Conservation (phyloP, 2,888 invertebrate genomes). For the Hirtodrosophila alboralis region DNA sequence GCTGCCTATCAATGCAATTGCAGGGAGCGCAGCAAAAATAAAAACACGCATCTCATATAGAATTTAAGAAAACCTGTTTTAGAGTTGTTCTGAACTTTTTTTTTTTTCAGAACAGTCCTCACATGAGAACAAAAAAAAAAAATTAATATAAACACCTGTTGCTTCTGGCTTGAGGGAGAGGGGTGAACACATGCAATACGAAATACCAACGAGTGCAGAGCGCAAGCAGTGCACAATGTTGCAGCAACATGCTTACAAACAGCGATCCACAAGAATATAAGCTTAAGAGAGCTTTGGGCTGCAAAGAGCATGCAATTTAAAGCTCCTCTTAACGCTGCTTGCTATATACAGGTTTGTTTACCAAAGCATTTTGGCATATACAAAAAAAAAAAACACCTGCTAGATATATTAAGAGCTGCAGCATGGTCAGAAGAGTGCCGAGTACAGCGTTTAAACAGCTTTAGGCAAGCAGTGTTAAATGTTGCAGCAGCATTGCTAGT, state of each 20-base stretch:
- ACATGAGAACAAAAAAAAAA: conserved; percentile 13
- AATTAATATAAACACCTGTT: conserved; percentile 46
- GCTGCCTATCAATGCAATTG: conserved; percentile 48
- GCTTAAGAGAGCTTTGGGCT: conserved; percentile 7
- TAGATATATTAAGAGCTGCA: no score
- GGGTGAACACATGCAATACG: conserved; percentile 1
- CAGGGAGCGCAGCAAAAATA: conserved; percentile 64
- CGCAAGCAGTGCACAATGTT: conserved; percentile 20
- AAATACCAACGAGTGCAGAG: conserved; percentile 14
- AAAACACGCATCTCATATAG: conserved; percentile 8
- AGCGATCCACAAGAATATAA: background rate
- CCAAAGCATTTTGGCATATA: no score
- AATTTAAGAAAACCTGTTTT: conserved; percentile 35
- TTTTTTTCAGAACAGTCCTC: conserved; percentile 22
- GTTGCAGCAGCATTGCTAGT: no score
- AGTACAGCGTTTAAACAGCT: no score
- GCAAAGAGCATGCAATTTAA: conserved; percentile 1
- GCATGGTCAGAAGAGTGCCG: no score
- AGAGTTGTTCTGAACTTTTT: no score
- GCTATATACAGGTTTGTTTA: no score
- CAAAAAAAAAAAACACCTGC: no score
- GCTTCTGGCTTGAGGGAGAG: background rate
- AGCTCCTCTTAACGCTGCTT: background rate
- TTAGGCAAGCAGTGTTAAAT: no score
- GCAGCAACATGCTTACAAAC: conserved; percentile 22